These are phyloP conservation scores for Rhamphomyia laevipes DNA, from an alignment of 2,888 invertebrate species.

Conservation along the genomic window DNA sequence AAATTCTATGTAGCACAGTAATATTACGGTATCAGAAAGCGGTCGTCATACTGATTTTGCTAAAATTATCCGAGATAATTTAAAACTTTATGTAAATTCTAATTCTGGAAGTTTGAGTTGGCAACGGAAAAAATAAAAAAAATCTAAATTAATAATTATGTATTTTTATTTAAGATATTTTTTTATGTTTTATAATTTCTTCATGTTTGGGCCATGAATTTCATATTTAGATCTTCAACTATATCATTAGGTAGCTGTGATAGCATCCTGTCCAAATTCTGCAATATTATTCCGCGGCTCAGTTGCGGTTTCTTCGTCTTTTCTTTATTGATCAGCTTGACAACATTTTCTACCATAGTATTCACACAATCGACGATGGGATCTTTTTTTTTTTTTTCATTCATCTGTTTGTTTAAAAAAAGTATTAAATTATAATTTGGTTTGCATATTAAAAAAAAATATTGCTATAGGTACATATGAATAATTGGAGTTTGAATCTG, in stretches of 20 bases:
- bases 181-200: neutral
- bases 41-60: neutral
- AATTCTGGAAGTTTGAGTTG: neutral
- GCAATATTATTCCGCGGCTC: too few relatives aligned
- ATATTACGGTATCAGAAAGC: neutral
- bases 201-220: neutral
- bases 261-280: neutral
- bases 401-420: too few relatives aligned
- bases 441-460: too few relatives aligned
- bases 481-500: too few relatives aligned
- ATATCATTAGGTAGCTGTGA: neutral
- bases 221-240: neutral
- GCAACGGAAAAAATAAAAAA: neutral
- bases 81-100: neutral
- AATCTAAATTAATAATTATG: neutral
- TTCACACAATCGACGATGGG: too few relatives aligned
- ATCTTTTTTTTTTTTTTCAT: too few relatives aligned
- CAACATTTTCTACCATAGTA: too few relatives aligned
- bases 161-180: too few relatives aligned
- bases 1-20: neutral
- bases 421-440: too few relatives aligned
- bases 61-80: neutral
- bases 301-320: too few relatives aligned
- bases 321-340: too few relatives aligned
- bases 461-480: too few relatives aligned